Evolutionary conservation across 2,888 invertebrate species (phyloP), one percentile per base, ranked within the genome.

Genomic region (Gandaritis pyraliata): DNA sequence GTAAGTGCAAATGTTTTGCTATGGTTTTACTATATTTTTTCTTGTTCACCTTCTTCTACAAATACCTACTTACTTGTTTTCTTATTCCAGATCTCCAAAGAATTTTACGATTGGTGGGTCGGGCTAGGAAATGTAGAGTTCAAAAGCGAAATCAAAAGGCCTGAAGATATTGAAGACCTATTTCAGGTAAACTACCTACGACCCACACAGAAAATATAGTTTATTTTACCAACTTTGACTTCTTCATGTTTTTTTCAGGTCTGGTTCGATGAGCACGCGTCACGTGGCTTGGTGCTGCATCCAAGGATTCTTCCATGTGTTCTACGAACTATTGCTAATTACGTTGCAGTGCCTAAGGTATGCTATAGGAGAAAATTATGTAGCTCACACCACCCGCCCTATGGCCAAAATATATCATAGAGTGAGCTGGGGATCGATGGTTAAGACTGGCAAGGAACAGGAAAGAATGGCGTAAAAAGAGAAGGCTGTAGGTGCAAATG

Each of bases 31-130:
- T 6, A 5, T 23, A 23, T 23, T 23, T 23, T 23, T 23, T 23
- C 23, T 23, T 0, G 3, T 23, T 23, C 23, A n/a, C n/a, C n/a
- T n/a, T 23, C 23, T 23, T 23, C 6, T 23, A 23, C 23, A 23
- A 23, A 23, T 23, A 23, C 23, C 23, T 23, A 23, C 0, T 3
- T 23, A 23, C 23, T 23, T 43, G 18, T 23, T 33, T 11, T 61
- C 1, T 12, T 58, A 65, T 77, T 75, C 45, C 75, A 93, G 92
- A 94, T 94, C 65, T 92, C 93, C 6, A 78, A 81, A 58, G 93
- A 94, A 12, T 94, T 94, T 72, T 94, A 86, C 67, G 88, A 93
- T 0, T 94, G 94, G 94, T 87, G 93, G 83, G 82, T 86, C 13
- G 80, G 77, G 30, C 77, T 94, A 38, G 93, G 93, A 2, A 93